Conservation (phyloP, 2,888 invertebrate species). For the Flexamia atlantica region DNA sequence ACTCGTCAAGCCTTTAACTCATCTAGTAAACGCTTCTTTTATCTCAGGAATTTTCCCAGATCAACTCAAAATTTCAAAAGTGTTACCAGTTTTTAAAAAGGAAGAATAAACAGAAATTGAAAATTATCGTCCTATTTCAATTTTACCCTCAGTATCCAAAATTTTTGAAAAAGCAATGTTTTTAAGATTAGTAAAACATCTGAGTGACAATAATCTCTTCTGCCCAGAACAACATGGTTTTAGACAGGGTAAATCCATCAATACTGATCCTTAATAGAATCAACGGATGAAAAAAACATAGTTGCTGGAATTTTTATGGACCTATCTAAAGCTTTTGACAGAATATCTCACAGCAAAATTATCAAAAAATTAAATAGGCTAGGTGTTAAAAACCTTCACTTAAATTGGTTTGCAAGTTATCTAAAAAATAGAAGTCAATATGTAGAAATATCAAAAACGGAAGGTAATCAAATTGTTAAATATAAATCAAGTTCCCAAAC, state of each 20-base stretch:
- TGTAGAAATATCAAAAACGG: neutral
- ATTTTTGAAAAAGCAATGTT: constrained; percentile 25
- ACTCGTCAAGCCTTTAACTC: constrained; percentile 17
- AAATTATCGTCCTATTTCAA: constrained; percentile 32
- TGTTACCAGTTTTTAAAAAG: constrained; percentile 30
- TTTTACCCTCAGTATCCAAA: constrained; percentile 43
- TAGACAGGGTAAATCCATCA: constrained; percentile 1
- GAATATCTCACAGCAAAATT: constrained; percentile 16
- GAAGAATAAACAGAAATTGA: constrained; percentile 22
- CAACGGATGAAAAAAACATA: constrained; percentile 6
- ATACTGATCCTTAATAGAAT: constrained; percentile 28
- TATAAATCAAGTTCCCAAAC: no score
- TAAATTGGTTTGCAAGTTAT: constrained; percentile 34
- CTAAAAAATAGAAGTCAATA: constrained; percentile 9
- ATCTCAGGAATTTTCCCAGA: constrained; percentile 17
- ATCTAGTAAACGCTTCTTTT: constrained; percentile 25
- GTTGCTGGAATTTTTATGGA: constrained; percentile 42
- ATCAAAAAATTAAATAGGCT: neutral
- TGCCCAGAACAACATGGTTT: constrained; percentile 28
- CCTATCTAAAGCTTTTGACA: constrained; percentile 19
- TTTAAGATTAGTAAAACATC: constrained; percentile 39
- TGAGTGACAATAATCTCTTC: neutral
- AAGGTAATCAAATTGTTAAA: constrained; percentile 33
- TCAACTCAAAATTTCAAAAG: constrained; percentile 38
- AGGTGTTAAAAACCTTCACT: neutral